Evolutionary conservation across 2,113 vertebrate genomes (phyloP).

Genomic region (Sapajus apella): DNA sequence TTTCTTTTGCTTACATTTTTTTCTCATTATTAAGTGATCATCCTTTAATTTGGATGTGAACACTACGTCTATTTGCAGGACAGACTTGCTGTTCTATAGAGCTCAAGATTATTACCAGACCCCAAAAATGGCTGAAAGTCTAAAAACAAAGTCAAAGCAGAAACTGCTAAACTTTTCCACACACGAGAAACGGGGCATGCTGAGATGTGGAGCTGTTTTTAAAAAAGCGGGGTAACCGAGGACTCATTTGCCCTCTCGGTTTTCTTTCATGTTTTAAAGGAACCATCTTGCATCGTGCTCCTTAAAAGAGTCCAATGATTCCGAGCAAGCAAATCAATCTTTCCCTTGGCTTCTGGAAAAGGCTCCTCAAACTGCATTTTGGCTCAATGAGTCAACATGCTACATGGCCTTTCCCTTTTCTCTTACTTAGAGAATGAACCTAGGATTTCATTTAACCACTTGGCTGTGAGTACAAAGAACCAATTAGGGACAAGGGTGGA

Average conservation of each 20-base stretch:
- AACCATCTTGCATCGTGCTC: background rate
- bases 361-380: background rate
- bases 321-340: background rate
- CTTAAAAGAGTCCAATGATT: background rate
- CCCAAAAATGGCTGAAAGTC: background rate
- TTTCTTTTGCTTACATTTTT: background rate
- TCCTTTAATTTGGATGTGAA: slow-evolving; percentile 13
- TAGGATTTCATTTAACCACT: background rate
- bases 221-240: background rate
- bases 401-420: background rate
- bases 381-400: background rate
- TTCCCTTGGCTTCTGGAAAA: background rate
- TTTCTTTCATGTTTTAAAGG: background rate
- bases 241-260: background rate
- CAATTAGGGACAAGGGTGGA: no score
- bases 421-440: background rate
- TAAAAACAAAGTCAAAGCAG: slow-evolving; percentile 29
- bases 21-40: background rate
- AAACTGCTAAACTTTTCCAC: background rate
- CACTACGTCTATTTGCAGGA: background rate
- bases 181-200: background rate
- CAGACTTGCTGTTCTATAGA: background rate
- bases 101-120: background rate
- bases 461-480: background rate
- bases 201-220: no score